phyloP scores from a whole-genome alignment of 2,797 vertebrate genomes.

The Arrhamphus sclerolepis region DNA sequence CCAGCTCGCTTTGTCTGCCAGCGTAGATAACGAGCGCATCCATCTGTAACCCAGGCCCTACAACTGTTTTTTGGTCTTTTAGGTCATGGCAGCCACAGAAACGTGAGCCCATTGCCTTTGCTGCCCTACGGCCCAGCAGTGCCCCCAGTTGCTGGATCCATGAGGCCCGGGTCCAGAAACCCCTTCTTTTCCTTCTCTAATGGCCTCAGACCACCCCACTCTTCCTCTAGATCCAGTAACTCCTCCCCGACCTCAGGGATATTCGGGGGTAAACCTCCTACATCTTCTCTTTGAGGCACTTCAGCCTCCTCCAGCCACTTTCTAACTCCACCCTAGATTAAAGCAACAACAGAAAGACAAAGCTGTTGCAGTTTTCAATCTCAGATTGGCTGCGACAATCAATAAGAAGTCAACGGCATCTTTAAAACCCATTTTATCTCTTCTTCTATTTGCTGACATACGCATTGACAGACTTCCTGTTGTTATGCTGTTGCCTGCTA shows the following conservation, averaged over 20 bases:
- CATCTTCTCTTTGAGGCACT: not conserved
- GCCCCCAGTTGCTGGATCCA: conserved; percentile 48
- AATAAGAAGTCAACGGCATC: not conserved
- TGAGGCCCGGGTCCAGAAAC: conserved; percentile 53
- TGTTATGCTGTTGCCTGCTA: conserved; percentile 20
- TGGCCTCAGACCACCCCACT: conserved; percentile 52
- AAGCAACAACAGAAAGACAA: too few relatives aligned
- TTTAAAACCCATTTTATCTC: not conserved
- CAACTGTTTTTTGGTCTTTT: conserved; percentile 70
- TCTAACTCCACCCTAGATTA: too few relatives aligned
- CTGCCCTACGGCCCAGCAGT: conserved; percentile 51
- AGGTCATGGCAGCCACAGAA: conserved; percentile 70
- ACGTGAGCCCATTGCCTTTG: conserved; percentile 49
- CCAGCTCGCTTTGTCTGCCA: conserved; percentile 35
- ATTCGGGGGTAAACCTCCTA: conserved; percentile 72
- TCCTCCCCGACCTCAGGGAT: conserved; percentile 55
- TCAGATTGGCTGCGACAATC: not conserved
- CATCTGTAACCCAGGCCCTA: conserved; percentile 33
- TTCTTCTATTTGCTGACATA: conserved; percentile 1
- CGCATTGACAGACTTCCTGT: not conserved
- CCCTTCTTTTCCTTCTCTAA: conserved; percentile 59
- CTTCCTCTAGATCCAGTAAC: conserved; percentile 63
- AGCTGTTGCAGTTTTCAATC: not conserved
- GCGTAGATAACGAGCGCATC: conserved; percentile 16
- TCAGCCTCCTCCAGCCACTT: too few relatives aligned